Base-by-base conservation (phyloP, 2,113 vertebrate genomes). In the Sylvia atricapilla region DNA sequence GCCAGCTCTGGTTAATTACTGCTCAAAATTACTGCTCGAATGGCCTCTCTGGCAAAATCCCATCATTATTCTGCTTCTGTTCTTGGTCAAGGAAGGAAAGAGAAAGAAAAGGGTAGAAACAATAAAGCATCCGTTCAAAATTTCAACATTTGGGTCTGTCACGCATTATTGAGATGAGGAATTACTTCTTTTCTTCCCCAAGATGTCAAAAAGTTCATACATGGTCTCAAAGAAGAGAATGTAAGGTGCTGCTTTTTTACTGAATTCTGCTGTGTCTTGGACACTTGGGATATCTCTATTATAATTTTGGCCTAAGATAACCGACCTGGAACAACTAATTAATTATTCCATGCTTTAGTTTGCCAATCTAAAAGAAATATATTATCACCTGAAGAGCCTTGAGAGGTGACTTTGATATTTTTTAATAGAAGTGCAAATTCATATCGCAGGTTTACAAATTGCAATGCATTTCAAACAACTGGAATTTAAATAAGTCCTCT, bases 371-470 rank as follows among this genome's bases (percentile, higher is more conserved):
- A 75, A 76, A 69, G 50, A 89, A 93, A 56, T 23, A 60, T 10
- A 81, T 33, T 78, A 69, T 68, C 75, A 97, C 84, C 74, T 91
- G 74, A 82, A 76, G n/a, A 89, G 81, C 84, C 77, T 33, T 89
- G 46, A 58, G 62, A 95, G 30, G 43, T 5, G 13, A 52, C 80
- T 88, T 88, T 44, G 70, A 68, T 87, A 55, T 81, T 84, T 93
- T 92, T 79, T 75, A 90, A 87, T 50, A 92, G 44, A 94, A 87
- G 73, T 87, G 58, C 44, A 94, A 95, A 94, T 92, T 80, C 39
- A 9, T 44, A 91, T 27, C 2, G 8, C 62, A 64, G 58, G 56
- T 94, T 92, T 92, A 94, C 44, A 87, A 90, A 75, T 10, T 63
- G 68, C 64, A 87, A 76, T 82, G 62, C 53, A 89, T 91, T 91